Evolutionary conservation across 1,140 invertebrate genomes (phyloP), one percentile per base, ranked within the genome.

Genomic region (Anoplolepis gracilipes): DNA sequence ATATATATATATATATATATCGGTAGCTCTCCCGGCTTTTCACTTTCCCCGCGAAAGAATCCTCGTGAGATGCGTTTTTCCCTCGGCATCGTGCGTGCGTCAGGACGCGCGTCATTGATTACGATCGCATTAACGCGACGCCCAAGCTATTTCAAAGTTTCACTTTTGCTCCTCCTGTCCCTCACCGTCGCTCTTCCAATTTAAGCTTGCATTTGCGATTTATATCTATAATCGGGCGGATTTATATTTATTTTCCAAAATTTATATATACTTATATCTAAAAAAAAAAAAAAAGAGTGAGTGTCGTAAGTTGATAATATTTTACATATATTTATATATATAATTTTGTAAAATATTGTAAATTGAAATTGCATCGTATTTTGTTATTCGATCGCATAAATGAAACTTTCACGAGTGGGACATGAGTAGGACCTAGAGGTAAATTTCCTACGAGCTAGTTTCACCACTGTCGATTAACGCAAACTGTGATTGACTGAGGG

Each of bases 401-500:
- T 11, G 10, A 42, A 70, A 57, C 64, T 33, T 36, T 25, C 28
- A 49, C 22, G 33, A n/a, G n/a, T 36, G 42, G 19, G 22, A 7
- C 42, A 53, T 73, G 78, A 39, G 33, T 82, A 13, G 39, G 36
- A 46, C 1, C 19, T 22, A 19, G 16, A 36, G 53, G 36, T 16
- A 70, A 81, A 82, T 82, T 59, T 82, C 53, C 67, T 73, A 46
- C 78, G 39, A 25, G 49, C 65, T 59, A 39, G 33, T 59, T 79
- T 72, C 67, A 30, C 65, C 67, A 28, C 72, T 70, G 78, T 82
- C 78, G 78, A 82, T 82, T 82, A 82, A 61, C 78, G 78, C 36
- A 82, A 82, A 73, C 78, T 39, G 78, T 82, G 78, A 82, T 82
- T 73, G 78, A 82, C 78, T 33, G 67, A 73, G 53, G 65, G 78